Evolutionary conservation across 2,888 invertebrate genomes (phyloP).

Genomic region (Tachystola acroxantha): DNA sequence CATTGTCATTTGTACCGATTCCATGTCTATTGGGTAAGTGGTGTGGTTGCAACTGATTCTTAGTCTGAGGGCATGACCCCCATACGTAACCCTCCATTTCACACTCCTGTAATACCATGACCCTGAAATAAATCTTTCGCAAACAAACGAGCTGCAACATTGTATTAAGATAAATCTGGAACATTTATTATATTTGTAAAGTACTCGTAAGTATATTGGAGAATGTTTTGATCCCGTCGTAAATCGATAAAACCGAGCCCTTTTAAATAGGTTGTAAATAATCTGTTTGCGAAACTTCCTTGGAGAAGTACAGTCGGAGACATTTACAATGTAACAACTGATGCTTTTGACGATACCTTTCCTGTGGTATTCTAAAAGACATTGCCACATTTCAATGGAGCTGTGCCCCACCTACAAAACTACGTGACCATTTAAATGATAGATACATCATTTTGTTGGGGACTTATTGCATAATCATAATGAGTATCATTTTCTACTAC

Average conservation of each 20-base stretch:
- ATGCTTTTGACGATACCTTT: neutral
- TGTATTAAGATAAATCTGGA: constrained; percentile 4
- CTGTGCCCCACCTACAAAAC: too few relatives aligned
- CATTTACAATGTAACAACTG: neutral
- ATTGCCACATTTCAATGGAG: too few relatives aligned
- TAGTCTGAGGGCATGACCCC: too few relatives aligned
- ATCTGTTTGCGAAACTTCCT: neutral
- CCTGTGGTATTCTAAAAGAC: too few relatives aligned
- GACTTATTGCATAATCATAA: too few relatives aligned
- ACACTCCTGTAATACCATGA: neutral
- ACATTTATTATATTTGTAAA: too few relatives aligned
- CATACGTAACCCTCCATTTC: neutral
- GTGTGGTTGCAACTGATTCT: too few relatives aligned
- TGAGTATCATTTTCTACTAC: too few relatives aligned
- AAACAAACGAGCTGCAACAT: neutral
- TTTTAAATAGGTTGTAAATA: constrained; percentile 13
- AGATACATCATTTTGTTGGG: too few relatives aligned
- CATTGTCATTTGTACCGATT: too few relatives aligned
- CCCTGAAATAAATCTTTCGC: neutral
- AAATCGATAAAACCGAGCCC: constrained; percentile 10
- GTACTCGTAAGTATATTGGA: constrained; percentile 15
- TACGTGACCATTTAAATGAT: too few relatives aligned
- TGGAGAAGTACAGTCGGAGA: constrained; percentile 3
- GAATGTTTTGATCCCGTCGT: constrained; percentile 21
- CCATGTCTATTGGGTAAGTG: too few relatives aligned